Evolutionary conservation across 1,140 invertebrate genomes (phyloP), one percentile per base, ranked within the genome.

Genomic region (Trigoniulus corallinus): DNA sequence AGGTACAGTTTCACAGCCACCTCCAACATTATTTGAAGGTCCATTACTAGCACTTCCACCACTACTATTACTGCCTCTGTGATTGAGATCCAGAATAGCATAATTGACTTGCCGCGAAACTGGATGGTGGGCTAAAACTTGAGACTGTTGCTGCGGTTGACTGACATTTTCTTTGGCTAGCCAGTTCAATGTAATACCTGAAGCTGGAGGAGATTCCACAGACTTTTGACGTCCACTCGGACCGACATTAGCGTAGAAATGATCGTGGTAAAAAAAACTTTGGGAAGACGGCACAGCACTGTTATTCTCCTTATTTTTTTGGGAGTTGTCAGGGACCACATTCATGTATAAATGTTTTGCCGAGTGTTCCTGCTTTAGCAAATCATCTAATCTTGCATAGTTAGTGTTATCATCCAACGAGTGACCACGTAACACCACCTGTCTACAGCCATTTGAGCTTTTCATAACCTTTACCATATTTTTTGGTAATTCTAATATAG

Each of bases 51-150:
- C 29, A 7, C 7, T 15, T 34, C 29, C 29, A 7, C 29, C 29
- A 34, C 15, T 34, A 34, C 15, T 34, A 34, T 34, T 34, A 7
- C 29, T 34, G 7, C 48, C 27, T 4, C 52, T 47, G 54, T 64
- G 61, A 56, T 82, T 78, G 57, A 86, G 71, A 62, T 87, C 83
- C 45, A 87, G 65, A 46, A 82, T 68, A 7, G 81, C 80, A 64
- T 88, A 85, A 63, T 84, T 85, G 1, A 86, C 75, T 67, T 62
- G 56, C 21, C 57, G 47, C 41, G 54, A 46, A 24, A n/a, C 21
- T 15, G 39, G 24, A 13, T 42, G 40, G 18, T 46, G 52, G 7
- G 29, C 7, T 7, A 7, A 42, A 37, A 46, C 10, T 26, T 13
- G 43, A 42, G 46, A 34, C 40, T 18, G 29, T 34, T 34, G 29